Percentiles rank a stretch among this genome's conserved stretches.
Evolutionary conservation across 2,888 invertebrate genomes (phyloP).

Genomic region (Zygogramma bicolorata): DNA sequence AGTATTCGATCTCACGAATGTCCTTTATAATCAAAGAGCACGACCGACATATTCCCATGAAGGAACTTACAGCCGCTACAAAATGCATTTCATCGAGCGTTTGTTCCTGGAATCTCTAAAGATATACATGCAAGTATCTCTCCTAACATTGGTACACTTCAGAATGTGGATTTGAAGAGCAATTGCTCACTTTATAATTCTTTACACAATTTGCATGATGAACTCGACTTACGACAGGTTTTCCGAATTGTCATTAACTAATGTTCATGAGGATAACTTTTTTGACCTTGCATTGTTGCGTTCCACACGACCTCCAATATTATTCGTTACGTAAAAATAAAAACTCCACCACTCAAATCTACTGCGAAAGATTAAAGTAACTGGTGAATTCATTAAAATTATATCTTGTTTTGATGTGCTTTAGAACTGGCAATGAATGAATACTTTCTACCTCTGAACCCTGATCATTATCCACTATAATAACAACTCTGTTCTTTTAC

Average conservation of each 20-base stretch:
- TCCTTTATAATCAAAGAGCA: background rate
- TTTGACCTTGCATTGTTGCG: constrained; percentile 11
- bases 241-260: background rate
- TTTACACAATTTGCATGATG: background rate
- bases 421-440: too few species aligned
- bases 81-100: too few species aligned
- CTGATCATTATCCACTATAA: too few species aligned
- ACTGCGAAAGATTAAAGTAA: background rate
- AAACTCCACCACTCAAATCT: background rate
- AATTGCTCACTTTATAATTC: background rate
- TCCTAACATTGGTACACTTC: background rate
- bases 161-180: background rate
- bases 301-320: constrained; percentile 11
- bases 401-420: background rate
- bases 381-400: too few species aligned
- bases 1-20: background rate
- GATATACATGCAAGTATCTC: constrained; percentile 4
- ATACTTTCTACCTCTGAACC: too few species aligned
- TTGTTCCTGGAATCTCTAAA: background rate
- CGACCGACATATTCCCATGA: background rate
- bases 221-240: background rate
- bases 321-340: constrained; percentile 1
- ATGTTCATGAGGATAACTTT: background rate
- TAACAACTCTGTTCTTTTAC: too few species aligned
- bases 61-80: background rate